Evolutionary conservation across 2,888 invertebrate species (phyloP), one percentile per base, ranked within the genome.

Genomic region (Atethmia centrago): DNA sequence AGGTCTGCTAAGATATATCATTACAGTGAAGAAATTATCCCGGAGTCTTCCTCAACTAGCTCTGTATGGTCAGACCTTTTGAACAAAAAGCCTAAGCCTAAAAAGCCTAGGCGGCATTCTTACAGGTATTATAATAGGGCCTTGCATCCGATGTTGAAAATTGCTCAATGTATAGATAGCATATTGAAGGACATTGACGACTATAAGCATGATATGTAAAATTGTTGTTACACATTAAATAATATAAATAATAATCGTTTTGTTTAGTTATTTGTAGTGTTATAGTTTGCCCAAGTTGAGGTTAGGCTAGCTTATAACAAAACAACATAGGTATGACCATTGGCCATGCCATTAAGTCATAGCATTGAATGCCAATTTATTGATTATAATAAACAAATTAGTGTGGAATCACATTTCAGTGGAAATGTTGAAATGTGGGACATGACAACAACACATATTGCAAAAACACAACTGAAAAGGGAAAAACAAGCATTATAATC

Each of bases 161-260:
- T 95, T 72, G 92, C 93, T 36, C 88, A 85, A 25, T 93, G 93
- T 76, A 92, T 95, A 55, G 94, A 95, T 74, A 90, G 79, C 59
- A 84, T 94, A 74, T 77, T 95, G 74, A 88, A 90, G 70, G 92
- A 95, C 74, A 87, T 92, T 47, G 89, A 92, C 53, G 90, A 91
- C 74, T 88, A 77, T 71, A 80, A 82, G 66, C 66, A 63, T 47
- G 53, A 76, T 62, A 47, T 83, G 80, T 87, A 62, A 85, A 87
- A 87, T 84, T 84, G 55, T 77, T 77, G 77, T 79, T 59, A 31
- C 68, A 59, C 45, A 82, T 71, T 83, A 82, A 83, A 80, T 19
- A 56, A 56, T 63, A 47, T 36, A 51, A 31, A 56, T 72, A 49
- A 58, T 49, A 56, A 28, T 61, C 0, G 0, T 40, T 59, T 47